Base-by-base conservation (phyloP, 2,113 vertebrate genomes). In the Tragelaphus strepsiceros region DNA sequence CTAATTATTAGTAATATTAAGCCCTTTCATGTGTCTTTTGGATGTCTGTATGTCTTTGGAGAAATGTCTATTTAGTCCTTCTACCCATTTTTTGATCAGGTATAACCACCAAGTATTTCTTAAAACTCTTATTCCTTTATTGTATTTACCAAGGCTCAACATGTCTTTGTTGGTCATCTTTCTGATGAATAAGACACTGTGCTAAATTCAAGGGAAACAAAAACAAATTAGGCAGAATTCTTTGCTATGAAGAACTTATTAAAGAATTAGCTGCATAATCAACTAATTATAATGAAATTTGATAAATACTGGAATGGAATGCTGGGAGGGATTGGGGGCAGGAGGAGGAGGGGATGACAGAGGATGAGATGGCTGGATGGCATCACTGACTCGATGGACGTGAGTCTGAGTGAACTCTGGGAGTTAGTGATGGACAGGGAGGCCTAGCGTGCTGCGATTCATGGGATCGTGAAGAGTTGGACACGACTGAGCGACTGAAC, bases 221-320 rank as follows among this genome's bases (percentile, higher is more conserved):
- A 97, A 96, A 78, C 35, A 92, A 96, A 64, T 64, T 53, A 92
- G 51, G n/a, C 7, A 53, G 53, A 88, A 80, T 90, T 90, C 62
- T 14, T 91, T 15, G 94, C 22, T 96, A 80, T 71, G 81, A 96
- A 96, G 56, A 92, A 59, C 83, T 94, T 96, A 62, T 8, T 43
- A 82, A 82, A 24, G 24, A 92, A 84, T 96, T 88, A 94, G 53
- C 58, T 56, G 46, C 26, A 85, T 94, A 94, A 90, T 94, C 81
- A 94, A 53, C 85, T 88, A 90, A 90, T 94, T 90, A 94, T 46
- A 85, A 90, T 80, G 91, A 94, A 97, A 94, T 62, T 24, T 64
- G 74, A 32, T 96, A 94, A 96, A 89, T 85, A 30, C 64, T 90
- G 80, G 54, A 24, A 51, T 61, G 39, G 32, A 95, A 43, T 43